Conservation (phyloP, 2,888 invertebrate genomes). For the Acanthoscelides obtectus region DNA sequence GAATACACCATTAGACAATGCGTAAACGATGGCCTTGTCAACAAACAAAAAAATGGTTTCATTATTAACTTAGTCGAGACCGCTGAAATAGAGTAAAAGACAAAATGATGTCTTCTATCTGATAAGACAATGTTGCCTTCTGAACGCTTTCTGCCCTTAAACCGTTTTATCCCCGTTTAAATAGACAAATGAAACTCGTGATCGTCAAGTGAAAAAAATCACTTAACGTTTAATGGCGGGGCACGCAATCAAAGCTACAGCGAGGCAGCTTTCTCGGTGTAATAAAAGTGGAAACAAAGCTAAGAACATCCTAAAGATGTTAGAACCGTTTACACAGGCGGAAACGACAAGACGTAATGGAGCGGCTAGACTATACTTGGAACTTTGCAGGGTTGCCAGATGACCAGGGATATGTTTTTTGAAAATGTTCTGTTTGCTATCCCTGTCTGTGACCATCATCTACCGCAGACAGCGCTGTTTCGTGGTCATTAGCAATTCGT, state of each 20-base stretch:
- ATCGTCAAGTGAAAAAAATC: not conserved
- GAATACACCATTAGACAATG: too few species aligned
- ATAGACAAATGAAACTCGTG: not conserved
- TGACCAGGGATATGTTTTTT: too few species aligned
- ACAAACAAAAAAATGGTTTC: too few species aligned
- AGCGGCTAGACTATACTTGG: slow-evolving; percentile 26
- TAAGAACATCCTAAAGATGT: slow-evolving; percentile 40
- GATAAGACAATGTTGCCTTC: not conserved
- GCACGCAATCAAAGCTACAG: slow-evolving; percentile 16
- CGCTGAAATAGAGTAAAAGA: too few species aligned
- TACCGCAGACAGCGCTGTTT: too few species aligned
- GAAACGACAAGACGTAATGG: slow-evolving; percentile 12
- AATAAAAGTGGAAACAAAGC: slow-evolving; percentile 31
- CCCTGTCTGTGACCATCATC: too few species aligned
- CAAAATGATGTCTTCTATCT: too few species aligned
- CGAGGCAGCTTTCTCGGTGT: slow-evolving; percentile 1
- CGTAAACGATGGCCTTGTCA: too few species aligned
- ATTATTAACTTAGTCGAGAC: too few species aligned
- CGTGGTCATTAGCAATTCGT: too few species aligned
- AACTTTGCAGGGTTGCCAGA: not conserved
- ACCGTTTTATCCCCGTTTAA: not conserved
- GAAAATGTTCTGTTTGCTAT: too few species aligned
- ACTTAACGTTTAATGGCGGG: not conserved
- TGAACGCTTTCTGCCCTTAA: not conserved
- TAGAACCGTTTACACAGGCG: slow-evolving; percentile 38